Evolutionary conservation across 2,797 vertebrate species (phyloP).

Genomic region (Anguilla anguilla): DNA sequence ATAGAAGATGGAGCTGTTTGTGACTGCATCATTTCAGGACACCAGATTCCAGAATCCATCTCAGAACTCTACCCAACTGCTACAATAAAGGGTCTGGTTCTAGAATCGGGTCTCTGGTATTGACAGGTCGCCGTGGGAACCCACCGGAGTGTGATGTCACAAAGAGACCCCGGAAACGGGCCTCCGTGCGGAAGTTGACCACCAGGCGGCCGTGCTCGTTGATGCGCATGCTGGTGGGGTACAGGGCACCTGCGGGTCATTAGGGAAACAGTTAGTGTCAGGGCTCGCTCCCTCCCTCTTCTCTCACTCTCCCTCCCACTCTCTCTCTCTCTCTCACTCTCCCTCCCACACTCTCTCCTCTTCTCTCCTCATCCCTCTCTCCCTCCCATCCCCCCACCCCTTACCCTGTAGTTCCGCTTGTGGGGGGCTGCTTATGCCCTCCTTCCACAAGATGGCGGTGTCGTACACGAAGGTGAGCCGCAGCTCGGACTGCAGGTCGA

Average conservation of each 20-base stretch:
- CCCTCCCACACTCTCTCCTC: too few species aligned
- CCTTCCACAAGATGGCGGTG: conserved; percentile 93
- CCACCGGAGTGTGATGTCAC: conserved; percentile 83
- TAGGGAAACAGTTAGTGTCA: not conserved
- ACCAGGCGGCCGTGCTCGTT: conserved; percentile 87
- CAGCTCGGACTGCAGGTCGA: conserved; percentile 90
- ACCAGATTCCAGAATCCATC: not conserved
- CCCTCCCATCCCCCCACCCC: not conserved
- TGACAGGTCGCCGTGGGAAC: conserved; percentile 31
- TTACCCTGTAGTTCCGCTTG: conserved; percentile 89
- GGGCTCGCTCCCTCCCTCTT: not conserved
- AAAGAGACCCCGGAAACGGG: conserved; percentile 89
- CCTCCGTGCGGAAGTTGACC: conserved; percentile 90
- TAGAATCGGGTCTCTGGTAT: not conserved
- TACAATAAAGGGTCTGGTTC: not conserved
- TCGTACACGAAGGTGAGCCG: conserved; percentile 94
- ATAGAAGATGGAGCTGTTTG: not conserved
- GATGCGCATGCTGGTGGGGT: conserved; percentile 93
- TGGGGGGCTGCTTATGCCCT: conserved; percentile 89
- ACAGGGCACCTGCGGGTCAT: conserved; percentile 79
- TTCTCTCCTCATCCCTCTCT: too few species aligned
- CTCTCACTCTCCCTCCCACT: too few species aligned
- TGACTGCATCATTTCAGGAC: not conserved
- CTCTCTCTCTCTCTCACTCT: too few species aligned
- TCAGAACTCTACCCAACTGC: not conserved